Percentiles rank a stretch among this genome's conserved stretches.
phyloP scores from a whole-genome alignment of 1,140 invertebrate species.

The Cotesia chilonis region DNA sequence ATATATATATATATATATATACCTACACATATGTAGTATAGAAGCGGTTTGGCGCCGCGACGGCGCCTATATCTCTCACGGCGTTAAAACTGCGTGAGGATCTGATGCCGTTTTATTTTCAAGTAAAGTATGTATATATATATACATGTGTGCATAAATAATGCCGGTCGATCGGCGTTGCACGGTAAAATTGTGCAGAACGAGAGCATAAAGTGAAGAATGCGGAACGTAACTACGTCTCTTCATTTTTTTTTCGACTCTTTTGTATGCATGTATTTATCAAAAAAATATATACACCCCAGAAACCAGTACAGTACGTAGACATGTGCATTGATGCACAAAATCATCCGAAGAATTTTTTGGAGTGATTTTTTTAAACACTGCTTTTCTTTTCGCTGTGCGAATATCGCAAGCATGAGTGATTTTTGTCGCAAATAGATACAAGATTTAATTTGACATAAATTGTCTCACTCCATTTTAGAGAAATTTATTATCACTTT shows the following conservation, averaged over 20 bases:
- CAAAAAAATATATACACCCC: too few relatives aligned
- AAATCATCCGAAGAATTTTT: background rate
- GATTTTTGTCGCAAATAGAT: background rate
- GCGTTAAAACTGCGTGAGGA: conserved; percentile 45
- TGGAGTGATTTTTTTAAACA: background rate
- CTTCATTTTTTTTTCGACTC: background rate
- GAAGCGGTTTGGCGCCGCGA: conserved; percentile 31
- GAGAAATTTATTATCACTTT: too few relatives aligned
- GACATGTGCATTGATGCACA: too few relatives aligned
- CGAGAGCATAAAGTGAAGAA: conserved; percentile 44
- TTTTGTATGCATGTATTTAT: background rate
- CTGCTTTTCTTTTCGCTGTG: background rate
- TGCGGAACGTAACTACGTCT: conserved; percentile 43
- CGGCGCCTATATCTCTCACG: conserved; percentile 23
- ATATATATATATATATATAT: conserved; percentile 9
- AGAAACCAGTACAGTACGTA: too few relatives aligned
- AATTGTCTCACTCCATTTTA: too few relatives aligned
- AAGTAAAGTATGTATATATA: too few relatives aligned
- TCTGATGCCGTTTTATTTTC: too few relatives aligned
- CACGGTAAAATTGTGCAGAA: conserved; percentile 44
- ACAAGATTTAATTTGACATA: too few relatives aligned
- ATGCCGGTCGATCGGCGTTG: conserved; percentile 38
- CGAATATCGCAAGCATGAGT: background rate
- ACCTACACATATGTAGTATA: background rate
- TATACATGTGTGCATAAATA: background rate